Evolutionary conservation across 2,888 invertebrate species (phyloP), one percentile per base, ranked within the genome.

Genomic region (Teleogryllus oceanicus): DNA sequence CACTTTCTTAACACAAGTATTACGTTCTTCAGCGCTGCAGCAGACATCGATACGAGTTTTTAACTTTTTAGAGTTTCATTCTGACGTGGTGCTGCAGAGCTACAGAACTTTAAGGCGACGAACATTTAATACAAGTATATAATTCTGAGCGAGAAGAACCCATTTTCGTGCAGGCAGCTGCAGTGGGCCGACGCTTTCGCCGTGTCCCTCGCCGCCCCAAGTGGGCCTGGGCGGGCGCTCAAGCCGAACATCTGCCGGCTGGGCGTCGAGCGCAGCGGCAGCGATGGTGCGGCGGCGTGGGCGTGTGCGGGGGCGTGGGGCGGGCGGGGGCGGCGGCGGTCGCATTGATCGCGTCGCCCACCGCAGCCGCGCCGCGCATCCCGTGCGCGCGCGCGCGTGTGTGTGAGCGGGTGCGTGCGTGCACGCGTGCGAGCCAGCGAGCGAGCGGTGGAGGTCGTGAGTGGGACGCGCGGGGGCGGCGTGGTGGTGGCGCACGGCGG

Each of bases 301-400:
- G 62, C n/a, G 62, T 62, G 2, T 2, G 18, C 62, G 62, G 62
- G 62, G 62, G 62, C n/a, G 62, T 62, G 62, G 62, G 12, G 62
- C 11, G 13, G 62, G 4, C 62, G 62, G 62, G 62, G 62, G 62
- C n/a, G 62, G 62, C 62, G 62, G 62, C 62, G n/a, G 16, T 62
- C 62, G 62, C 62, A 62, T 62, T 62, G 62, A 62, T 62, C 62
- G 62, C 62, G 62, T 62, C n/a, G 62, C 16, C 62, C 13, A 62
- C 62, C 62, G 62, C 62, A 37, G 37, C 62, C n/a, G 62, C 62
- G 62, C n/a, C 62, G 62, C 62, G 37, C 37, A 37, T 37, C 37
- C 37, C 37, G 37, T 37, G 37, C 62, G n/a, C 10, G 62, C 62
- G 62, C 13, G 13, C 4, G 37, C 4, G 37, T 37, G 37, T 37